Evolutionary conservation across 1,140 invertebrate species (phyloP).

Genomic region (Drosophila neocordata): DNA sequence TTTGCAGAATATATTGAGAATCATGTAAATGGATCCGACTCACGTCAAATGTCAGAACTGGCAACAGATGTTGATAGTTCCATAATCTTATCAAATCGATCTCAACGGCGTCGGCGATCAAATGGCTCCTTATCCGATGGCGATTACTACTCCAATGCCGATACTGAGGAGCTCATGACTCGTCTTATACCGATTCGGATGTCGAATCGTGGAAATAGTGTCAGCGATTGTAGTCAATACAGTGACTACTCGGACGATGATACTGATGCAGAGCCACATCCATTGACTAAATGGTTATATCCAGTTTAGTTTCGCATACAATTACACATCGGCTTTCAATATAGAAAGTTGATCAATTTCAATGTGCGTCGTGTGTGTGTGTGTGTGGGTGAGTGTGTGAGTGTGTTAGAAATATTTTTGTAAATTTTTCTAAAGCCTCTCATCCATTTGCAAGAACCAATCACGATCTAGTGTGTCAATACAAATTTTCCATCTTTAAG

Average conservation of each 20-base stretch:
- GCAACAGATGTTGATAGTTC: neutral
- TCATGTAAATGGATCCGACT: neutral
- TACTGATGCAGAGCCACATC: neutral
- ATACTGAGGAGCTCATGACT: neutral
- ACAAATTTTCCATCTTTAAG: neutral
- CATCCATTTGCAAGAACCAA: neutral
- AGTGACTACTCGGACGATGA: slow-evolving; percentile 36
- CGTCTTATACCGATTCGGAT: slow-evolving; percentile 2
- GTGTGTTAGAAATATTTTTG: no score
- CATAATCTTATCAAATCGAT: neutral
- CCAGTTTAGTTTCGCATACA: neutral
- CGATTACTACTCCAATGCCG: neutral
- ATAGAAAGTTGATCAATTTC: no score
- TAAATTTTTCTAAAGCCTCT: no score
- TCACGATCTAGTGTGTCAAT: neutral
- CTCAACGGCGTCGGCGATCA: neutral
- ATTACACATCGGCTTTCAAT: no score
- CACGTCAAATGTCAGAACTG: neutral
- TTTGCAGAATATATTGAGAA: neutral
- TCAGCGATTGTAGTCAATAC: slow-evolving; percentile 62
- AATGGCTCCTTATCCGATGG: neutral
- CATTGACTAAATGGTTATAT: slow-evolving; percentile 27
- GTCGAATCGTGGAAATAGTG: slow-evolving; percentile 50
- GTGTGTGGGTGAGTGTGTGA: no score
- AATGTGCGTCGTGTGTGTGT: no score